These are phyloP conservation scores for Furcula furcula DNA, from an alignment of 2,888 invertebrate species.

Conservation along the genomic window DNA sequence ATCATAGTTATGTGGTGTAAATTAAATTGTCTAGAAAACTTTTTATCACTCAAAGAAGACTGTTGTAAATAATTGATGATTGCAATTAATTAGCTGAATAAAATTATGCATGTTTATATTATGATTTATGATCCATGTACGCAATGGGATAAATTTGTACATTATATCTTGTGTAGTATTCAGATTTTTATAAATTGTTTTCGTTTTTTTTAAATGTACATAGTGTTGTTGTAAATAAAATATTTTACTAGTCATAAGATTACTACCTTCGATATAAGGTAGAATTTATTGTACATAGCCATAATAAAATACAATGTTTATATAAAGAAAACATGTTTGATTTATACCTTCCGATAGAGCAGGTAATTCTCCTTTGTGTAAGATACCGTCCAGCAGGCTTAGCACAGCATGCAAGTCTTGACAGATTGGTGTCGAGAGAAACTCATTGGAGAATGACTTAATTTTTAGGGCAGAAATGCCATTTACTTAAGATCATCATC, in stretches of 20 bases:
- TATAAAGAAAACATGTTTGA: slow-evolving; percentile 17
- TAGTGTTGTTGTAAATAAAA: slow-evolving; percentile 52
- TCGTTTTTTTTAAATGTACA: slow-evolving; percentile 39
- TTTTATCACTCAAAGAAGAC: slow-evolving; percentile 28
- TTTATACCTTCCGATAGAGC: too few relatives aligned
- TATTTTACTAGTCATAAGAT: slow-evolving; percentile 57
- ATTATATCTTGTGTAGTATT: slow-evolving; percentile 18
- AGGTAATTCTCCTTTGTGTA: too few relatives aligned
- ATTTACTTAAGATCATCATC: too few relatives aligned
- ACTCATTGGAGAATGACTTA: too few relatives aligned
- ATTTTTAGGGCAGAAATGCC: too few relatives aligned
- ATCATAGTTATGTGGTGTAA: slow-evolving; percentile 4
- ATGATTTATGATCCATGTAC: slow-evolving; percentile 11
- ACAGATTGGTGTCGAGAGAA: too few relatives aligned
- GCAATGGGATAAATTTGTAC: slow-evolving; percentile 23
- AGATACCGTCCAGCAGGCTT: too few relatives aligned
- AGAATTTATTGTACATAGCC: slow-evolving; percentile 50
- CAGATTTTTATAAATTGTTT: slow-evolving; percentile 41
- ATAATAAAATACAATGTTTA: slow-evolving; percentile 46
- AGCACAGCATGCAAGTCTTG: too few relatives aligned
- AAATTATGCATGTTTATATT: slow-evolving; percentile 18
- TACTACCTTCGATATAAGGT: slow-evolving; percentile 49
- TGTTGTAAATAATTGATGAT: slow-evolving; percentile 30
- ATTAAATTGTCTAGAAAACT: slow-evolving; percentile 8
- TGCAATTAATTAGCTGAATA: slow-evolving; percentile 15